Evolutionary conservation across 2,113 vertebrate genomes (phyloP), one percentile per base, ranked within the genome.

Genomic region (Perccottus glenii): DNA sequence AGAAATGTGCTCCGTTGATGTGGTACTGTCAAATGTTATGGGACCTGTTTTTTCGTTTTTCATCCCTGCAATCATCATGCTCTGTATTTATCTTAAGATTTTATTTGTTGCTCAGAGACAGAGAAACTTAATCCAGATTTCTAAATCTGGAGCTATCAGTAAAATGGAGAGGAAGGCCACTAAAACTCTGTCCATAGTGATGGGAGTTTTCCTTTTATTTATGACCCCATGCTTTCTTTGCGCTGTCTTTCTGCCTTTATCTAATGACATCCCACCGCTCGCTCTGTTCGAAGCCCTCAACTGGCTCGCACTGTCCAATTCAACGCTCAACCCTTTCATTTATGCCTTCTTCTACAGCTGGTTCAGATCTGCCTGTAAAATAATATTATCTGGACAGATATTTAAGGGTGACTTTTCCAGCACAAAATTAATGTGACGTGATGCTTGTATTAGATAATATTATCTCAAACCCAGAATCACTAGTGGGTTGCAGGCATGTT

Each of bases 1-100:
- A 32, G 67, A 27, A 40, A 61, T 11, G 5, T 77, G 75, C 44
- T 50, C 49, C 5, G 10, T 74, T 4, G 42, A 69, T 14, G 15
- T 7, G 19, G 9, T 70, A 1, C 4, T 77, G 5, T 32, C 40
- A 14, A 62, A 66, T 4, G 48, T 12, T 10, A 7, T 32, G 6
- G 52, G 52, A 35, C 27, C 52, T 36, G 12, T 55, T 12, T 7
- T 55, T 35, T 3, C 52, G 4, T 55, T 55, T 35, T 38, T 35
- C 52, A 32, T 36, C 9, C 52, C 52, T 35, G 52, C 52, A 33
- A 6, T 57, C 12, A 57, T 57, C 38, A 57, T 57, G 53, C 14
- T 57, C 7, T 15, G 35, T 40, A 57, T 57, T 35, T 57, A 57
- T n/a, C 11, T 57, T 15, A 57, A 57, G 14, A 57, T 57, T 40